Evolutionary conservation across 2,888 invertebrate species (phyloP).

Genomic region (Pristionchus japonicus): DNA sequence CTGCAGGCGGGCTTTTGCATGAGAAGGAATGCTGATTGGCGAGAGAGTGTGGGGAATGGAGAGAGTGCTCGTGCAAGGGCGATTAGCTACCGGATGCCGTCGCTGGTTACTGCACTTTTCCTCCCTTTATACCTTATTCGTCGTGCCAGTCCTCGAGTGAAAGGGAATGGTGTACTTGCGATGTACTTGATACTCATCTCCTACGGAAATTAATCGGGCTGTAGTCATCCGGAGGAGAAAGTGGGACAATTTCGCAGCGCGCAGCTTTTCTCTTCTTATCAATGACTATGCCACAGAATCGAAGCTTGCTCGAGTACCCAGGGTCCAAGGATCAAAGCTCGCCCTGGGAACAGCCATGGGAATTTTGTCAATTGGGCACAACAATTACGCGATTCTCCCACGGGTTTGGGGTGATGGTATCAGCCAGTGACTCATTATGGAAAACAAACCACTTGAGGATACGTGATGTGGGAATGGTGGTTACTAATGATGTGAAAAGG

Average conservation of each 20-base stretch:
- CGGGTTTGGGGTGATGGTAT: not conserved
- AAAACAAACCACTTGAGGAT: not conserved
- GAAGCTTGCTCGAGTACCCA: not conserved
- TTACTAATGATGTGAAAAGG: not conserved
- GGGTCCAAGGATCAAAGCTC: not conserved
- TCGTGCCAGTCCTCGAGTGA: not conserved
- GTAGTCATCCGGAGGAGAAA: not conserved
- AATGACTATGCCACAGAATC: not conserved
- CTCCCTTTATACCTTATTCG: not conserved
- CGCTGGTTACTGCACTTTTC: not conserved
- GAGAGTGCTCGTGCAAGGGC: not conserved
- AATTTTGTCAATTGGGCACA: not conserved
- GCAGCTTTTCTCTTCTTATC: not conserved
- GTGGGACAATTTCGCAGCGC: not conserved
- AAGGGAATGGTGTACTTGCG: not conserved
- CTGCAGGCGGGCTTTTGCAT: not conserved
- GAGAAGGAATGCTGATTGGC: not conserved
- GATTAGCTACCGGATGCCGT: not conserved
- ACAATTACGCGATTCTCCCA: not conserved
- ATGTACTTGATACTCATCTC: conserved; percentile 19
- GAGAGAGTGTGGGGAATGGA: not conserved
- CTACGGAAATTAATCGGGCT: not conserved
- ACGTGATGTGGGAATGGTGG: not conserved
- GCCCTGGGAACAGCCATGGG: not conserved
- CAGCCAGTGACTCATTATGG: not conserved